Evolutionary conservation across 2,888 invertebrate genomes (phyloP), one percentile per base, ranked within the genome.

Genomic region (Osmoderma eremita): DNA sequence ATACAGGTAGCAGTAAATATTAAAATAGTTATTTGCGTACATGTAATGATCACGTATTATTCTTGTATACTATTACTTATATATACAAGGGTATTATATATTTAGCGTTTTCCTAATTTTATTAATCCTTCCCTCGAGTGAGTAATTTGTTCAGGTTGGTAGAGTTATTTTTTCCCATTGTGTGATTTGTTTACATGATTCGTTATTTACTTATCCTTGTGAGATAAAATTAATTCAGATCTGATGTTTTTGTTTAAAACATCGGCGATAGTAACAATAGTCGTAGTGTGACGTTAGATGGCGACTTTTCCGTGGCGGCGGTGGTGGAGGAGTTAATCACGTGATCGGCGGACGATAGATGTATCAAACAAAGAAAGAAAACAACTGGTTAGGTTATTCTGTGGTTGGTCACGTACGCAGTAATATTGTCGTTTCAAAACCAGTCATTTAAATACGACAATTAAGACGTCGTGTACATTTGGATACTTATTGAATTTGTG

Each of bases 361-460:
- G 51, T 54, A 53, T 54, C 68, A 73, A 71, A 76, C 75, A 76
- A 76, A 75, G 75, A 74, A 73, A 67, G 73, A 71, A 62, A 72
- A 69, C 72, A 67, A 74, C 73, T 74, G 74, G 74, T 73, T 75
- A 74, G 75, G 75, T 72, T 70, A 70, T 66, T 72, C 68, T 70
- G 72, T 71, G 73, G 56, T 51, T 45, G 75, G 77, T 78, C 78
- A 78, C 78, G 77, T 78, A 78, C 74, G 74, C 76, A 69, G 62
- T 64, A 49, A 45, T 61, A 36, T 53, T 15, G 64, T 61, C 50
- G 50, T 56, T 51, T 51, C 22, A 22, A 64, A 58, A 30, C 10
- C 12, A 30, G 56, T 13, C 39, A 17, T 39, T 20, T 58, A 30
- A 41, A 24, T 18, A 42, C 45, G 15, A 13, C 17, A 45, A 58